Conservation (phyloP, 2,888 invertebrate genomes). For the Nomada lathburiana region DNA sequence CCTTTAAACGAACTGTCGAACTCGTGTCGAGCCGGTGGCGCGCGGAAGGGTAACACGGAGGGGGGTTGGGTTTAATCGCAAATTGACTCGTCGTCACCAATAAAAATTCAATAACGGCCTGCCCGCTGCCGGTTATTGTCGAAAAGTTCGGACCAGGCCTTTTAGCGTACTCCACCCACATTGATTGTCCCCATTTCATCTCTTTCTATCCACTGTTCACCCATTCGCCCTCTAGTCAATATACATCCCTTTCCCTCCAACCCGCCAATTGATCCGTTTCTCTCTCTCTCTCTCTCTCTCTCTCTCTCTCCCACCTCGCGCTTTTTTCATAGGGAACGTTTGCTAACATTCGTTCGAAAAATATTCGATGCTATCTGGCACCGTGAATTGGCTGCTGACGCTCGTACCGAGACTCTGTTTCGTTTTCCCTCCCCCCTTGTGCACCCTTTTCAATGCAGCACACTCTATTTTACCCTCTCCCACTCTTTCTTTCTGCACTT, state of each 20-base stretch:
- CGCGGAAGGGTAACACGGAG: slow-evolving; percentile 46
- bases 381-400: slow-evolving; percentile 74
- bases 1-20: slow-evolving; percentile 70
- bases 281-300: neutral
- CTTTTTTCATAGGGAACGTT: slow-evolving; percentile 47
- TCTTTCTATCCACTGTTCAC: slow-evolving; percentile 1
- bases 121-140: slow-evolving; percentile 75
- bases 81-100: slow-evolving; percentile 79
- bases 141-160: slow-evolving; percentile 72
- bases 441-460: slow-evolving; percentile 2
- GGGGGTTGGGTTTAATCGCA: slow-evolving; percentile 72
- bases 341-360: slow-evolving; percentile 75
- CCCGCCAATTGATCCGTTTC: neutral
- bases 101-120: slow-evolving; percentile 81
- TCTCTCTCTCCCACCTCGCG: slow-evolving; percentile 5
- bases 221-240: neutral
- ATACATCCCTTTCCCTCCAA: slow-evolving; percentile 13
- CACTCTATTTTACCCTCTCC: neutral
- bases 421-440: slow-evolving; percentile 36
- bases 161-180: slow-evolving; percentile 44
- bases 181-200: slow-evolving; percentile 9
- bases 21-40: slow-evolving; percentile 62
- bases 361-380: slow-evolving; percentile 77
- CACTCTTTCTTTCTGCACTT: neutral
- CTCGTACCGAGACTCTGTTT: slow-evolving; percentile 64